phyloP scores from a whole-genome alignment of 2,113 vertebrate species.

The Dicaeum eximium region DNA sequence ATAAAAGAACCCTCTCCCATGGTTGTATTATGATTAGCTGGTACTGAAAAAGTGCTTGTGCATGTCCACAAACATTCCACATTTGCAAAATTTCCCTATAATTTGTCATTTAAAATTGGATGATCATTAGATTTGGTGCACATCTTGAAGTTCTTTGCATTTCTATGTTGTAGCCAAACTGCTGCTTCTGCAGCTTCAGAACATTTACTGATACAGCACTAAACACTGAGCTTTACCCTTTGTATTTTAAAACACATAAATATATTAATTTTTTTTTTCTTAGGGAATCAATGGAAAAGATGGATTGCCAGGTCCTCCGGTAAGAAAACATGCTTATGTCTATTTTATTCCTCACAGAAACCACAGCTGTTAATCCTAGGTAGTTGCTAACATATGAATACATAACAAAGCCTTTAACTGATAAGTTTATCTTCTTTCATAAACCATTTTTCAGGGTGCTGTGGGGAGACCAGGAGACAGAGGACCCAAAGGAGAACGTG shows the following conservation, averaged over 20 bases:
- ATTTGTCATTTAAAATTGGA: neutral
- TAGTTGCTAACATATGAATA: neutral
- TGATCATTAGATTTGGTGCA: neutral
- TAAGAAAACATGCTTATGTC: conserved; percentile 50
- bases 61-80: neutral
- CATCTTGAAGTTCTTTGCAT: neutral
- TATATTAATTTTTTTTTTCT: neutral
- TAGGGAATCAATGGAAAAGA: conserved; percentile 80
- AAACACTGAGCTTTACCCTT: neutral
- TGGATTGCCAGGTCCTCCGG: conserved; percentile 78
- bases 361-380: neutral
- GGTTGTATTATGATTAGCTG: neutral
- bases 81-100: neutral
- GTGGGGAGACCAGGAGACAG: conserved; percentile 87
- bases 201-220: neutral
- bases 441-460: conserved; percentile 77
- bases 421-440: neutral
- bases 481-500: conserved; percentile 97
- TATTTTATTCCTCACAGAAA: neutral
- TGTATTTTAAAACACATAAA: neutral
- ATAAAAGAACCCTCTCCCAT: neutral
- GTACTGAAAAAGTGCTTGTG: neutral
- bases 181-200: neutral
- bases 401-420: neutral
- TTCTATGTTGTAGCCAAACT: neutral